A percentile compares a stretch with the other conserved stretches of the same genome.
phyloP scores from a whole-genome alignment of 2,888 invertebrate species.

The Drosophila yooni region DNA sequence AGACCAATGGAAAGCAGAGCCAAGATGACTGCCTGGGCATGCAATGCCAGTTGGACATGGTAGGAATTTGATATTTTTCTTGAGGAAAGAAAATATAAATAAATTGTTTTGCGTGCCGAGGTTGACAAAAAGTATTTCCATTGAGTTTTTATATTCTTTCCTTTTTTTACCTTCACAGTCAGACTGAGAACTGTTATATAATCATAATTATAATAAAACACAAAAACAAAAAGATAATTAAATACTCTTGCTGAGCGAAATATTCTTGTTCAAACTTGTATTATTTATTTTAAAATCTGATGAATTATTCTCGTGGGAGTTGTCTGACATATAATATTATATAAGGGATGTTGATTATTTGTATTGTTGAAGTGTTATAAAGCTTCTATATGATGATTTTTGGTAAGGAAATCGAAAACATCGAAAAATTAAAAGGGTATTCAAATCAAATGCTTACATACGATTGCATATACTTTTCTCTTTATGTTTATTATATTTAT shows the following conservation, averaged over 20 bases:
- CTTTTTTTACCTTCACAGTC: background rate
- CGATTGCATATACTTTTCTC: background rate
- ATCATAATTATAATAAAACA: background rate
- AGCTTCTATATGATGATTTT: background rate
- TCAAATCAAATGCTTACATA: background rate
- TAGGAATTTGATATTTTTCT: too few species aligned
- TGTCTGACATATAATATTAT: background rate
- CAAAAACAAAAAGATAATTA: background rate
- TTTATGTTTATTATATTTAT: constrained; percentile 76
- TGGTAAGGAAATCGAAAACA: background rate
- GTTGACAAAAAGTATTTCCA: background rate
- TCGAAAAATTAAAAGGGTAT: background rate
- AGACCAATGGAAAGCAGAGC: too few species aligned
- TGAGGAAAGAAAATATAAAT: too few species aligned
- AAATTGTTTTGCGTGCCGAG: background rate
- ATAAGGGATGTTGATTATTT: background rate
- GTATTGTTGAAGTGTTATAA: background rate
- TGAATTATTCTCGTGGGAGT: background rate
- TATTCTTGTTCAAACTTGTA: background rate
- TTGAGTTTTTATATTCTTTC: background rate
- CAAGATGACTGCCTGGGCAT: too few species aligned
- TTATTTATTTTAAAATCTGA: background rate
- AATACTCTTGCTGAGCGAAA: background rate
- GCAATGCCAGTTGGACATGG: too few species aligned
- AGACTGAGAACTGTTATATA: background rate